Percentiles rank a stretch among this genome's conserved stretches.
Conservation (phyloP, 2,113 vertebrate genomes). For the Indri indri region DNA sequence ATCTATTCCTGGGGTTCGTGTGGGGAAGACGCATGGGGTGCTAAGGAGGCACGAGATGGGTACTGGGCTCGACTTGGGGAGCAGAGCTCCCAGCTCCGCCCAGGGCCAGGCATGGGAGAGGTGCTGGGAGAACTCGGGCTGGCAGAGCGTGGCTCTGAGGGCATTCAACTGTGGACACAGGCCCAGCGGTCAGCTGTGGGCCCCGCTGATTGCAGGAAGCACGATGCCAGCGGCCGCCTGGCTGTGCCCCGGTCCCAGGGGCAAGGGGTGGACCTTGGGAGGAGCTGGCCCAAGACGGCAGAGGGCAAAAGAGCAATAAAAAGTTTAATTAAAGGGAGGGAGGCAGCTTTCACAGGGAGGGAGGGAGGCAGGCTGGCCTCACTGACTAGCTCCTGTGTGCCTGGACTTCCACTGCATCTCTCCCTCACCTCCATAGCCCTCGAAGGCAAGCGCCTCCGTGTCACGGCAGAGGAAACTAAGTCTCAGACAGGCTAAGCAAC, state of each 20-base stretch:
- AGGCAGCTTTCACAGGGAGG: conserved; percentile 13
- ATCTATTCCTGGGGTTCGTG: not conserved
- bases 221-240: not conserved
- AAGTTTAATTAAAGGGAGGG: conserved; percentile 56
- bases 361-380: not conserved
- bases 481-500: not conserved
- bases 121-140: not conserved
- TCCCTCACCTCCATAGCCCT: not conserved
- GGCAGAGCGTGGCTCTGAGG: not conserved
- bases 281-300: conserved; percentile 33
- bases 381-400: not conserved
- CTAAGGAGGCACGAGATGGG: not conserved
- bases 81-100: not conserved
- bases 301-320: conserved; percentile 56
- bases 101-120: not conserved
- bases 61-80: not conserved
- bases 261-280: conserved; percentile 24
- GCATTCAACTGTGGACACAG: not conserved
- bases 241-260: not conserved
- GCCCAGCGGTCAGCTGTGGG: not conserved
- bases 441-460: rapidly evolving
- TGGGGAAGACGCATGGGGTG: not conserved
- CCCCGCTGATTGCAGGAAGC: conserved; percentile 9
- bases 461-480: not conserved
- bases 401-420: not conserved